These are phyloP conservation scores for Campoletis raptor DNA, from an alignment of 2,888 invertebrate species.

Conservation along the genomic window DNA sequence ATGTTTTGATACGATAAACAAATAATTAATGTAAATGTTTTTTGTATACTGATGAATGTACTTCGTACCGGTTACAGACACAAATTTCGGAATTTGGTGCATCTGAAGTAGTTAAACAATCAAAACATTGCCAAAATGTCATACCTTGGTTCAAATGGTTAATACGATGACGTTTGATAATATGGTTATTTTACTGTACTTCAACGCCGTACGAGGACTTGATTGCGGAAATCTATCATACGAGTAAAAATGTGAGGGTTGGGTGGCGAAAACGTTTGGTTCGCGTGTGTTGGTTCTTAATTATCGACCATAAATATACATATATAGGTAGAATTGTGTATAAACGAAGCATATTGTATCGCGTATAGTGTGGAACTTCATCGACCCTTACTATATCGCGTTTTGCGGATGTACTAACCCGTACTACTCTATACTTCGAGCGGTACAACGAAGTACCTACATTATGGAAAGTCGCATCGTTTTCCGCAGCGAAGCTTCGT, in stretches of 20 bases:
- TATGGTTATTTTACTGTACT: slow-evolving; percentile 37
- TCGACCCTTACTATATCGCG: slow-evolving; percentile 9
- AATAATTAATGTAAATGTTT: too few species aligned
- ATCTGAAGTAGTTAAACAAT: too few species aligned
- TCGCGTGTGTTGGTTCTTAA: slow-evolving; percentile 57
- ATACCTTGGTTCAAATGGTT: too few species aligned
- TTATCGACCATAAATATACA: slow-evolving; percentile 5
- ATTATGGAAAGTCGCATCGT: slow-evolving; percentile 45
- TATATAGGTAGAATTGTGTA: background rate
- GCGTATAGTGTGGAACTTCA: slow-evolving; percentile 35
- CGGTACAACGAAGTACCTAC: slow-evolving; percentile 27
- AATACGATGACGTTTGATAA: slow-evolving; percentile 1
- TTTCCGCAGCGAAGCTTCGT: slow-evolving; percentile 47
- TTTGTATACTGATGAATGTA: too few species aligned
- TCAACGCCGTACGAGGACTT: background rate
- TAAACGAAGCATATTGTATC: background rate
- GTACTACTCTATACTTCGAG: slow-evolving; percentile 46
- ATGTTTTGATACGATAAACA: too few species aligned
- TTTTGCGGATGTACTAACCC: slow-evolving; percentile 51
- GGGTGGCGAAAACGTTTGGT: slow-evolving; percentile 40
- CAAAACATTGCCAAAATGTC: too few species aligned
- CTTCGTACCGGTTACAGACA: too few species aligned
- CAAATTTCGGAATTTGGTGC: too few species aligned
- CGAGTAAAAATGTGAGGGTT: slow-evolving; percentile 26
- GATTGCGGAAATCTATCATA: slow-evolving; percentile 31